These are phyloP conservation scores for Chelon labrosus DNA, from an alignment of 2,797 vertebrate species.

Conservation along the genomic window DNA sequence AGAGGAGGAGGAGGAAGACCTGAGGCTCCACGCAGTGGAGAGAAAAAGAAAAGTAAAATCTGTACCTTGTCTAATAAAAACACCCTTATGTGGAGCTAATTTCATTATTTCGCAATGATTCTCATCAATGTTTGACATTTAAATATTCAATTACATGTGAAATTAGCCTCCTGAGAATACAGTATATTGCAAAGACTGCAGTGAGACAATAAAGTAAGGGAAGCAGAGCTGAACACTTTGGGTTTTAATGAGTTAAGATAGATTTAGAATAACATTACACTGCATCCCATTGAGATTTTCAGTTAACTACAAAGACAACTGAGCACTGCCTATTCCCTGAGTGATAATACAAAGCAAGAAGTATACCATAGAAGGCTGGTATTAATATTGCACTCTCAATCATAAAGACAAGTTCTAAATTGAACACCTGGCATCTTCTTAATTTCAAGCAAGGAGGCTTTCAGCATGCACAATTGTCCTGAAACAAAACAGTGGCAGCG, in stretches of 20 bases:
- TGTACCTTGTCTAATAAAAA: conserved; percentile 40
- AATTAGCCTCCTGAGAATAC: conserved; percentile 66
- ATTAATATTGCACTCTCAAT: conserved; percentile 58
- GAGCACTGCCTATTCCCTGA: conserved; percentile 52
- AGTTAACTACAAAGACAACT: conserved; percentile 73
- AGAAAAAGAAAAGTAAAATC: conserved; percentile 30
- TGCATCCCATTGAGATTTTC: conserved; percentile 65
- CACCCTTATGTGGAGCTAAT: conserved; percentile 44
- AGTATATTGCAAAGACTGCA: conserved; percentile 42
- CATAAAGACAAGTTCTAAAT: conserved; percentile 54
- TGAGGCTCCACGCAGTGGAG: conserved; percentile 24
- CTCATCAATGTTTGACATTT: conserved; percentile 69
- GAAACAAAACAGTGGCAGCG: conserved; percentile 61
- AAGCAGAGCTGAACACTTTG: conserved; percentile 61
- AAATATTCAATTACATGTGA: conserved; percentile 73
- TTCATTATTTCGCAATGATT: conserved; percentile 66
- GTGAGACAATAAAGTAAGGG: conserved; percentile 59
- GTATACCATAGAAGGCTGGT: conserved; percentile 42
- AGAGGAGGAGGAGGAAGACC: conserved; percentile 35
- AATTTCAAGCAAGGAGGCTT: conserved; percentile 38
- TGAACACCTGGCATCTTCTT: conserved; percentile 65
- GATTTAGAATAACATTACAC: conserved; percentile 70
- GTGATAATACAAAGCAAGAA: conserved; percentile 57
- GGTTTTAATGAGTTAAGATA: conserved; percentile 75
- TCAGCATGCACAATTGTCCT: conserved; percentile 52